These are phyloP conservation scores for Nezara viridula DNA, from an alignment of 2,888 invertebrate species.

Conservation along the genomic window DNA sequence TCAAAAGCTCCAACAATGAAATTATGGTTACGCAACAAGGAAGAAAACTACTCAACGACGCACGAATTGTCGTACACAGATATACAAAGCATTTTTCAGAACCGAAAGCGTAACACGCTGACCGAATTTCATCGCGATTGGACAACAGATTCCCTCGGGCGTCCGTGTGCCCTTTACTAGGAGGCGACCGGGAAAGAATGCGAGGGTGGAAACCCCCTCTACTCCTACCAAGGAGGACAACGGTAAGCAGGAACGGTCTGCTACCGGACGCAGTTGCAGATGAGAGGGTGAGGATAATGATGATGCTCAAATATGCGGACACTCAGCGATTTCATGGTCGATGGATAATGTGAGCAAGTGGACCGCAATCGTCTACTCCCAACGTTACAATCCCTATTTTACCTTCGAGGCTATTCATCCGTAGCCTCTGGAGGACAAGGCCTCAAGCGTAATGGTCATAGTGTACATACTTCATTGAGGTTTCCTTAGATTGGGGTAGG, in stretches of 20 bases:
- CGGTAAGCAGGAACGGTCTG: constrained; percentile 23
- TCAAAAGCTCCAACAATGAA: not conserved
- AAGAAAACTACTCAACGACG: not conserved
- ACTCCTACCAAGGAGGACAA: not conserved
- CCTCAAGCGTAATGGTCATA: too few relatives aligned
- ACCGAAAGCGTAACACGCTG: constrained; percentile 26
- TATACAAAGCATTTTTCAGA: not conserved
- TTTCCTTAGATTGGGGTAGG: too few relatives aligned
- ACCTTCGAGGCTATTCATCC: too few relatives aligned
- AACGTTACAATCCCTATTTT: not conserved
- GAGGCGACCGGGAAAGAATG: constrained; percentile 30
- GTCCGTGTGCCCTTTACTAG: not conserved
- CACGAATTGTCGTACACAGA: not conserved
- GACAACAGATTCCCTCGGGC: not conserved
- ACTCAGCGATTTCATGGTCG: constrained; percentile 7
- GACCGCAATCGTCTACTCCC: not conserved
- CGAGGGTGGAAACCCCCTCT: not conserved
- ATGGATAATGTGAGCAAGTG: not conserved
- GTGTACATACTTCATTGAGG: too few relatives aligned
- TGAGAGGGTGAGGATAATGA: constrained; percentile 8
- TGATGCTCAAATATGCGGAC: not conserved
- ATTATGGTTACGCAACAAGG: not conserved
- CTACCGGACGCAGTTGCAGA: not conserved
- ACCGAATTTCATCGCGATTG: constrained; percentile 10
- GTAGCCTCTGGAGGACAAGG: too few relatives aligned